phyloP scores from a whole-genome alignment of 2,113 vertebrate species.

The Lagopus leucura region DNA sequence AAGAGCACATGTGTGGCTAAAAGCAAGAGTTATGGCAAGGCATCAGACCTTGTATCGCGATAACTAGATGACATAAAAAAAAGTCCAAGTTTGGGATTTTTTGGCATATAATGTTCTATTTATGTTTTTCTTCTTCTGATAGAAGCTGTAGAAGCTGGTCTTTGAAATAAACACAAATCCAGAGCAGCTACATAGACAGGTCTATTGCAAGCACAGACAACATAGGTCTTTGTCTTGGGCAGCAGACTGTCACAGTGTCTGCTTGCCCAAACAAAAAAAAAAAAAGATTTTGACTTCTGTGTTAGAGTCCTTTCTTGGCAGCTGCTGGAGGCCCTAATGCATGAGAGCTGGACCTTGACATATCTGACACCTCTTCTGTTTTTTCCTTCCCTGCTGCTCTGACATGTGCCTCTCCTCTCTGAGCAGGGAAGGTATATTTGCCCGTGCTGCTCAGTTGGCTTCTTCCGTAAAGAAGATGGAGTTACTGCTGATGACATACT shows the following conservation, averaged over 20 bases:
- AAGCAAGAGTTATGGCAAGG: not conserved
- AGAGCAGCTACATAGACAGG: not conserved
- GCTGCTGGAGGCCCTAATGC: not conserved
- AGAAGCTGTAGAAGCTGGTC: not conserved
- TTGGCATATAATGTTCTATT: not conserved
- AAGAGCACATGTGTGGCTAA: not conserved
- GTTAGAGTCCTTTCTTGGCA: not conserved
- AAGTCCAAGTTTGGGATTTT: not conserved
- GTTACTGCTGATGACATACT: not conserved
- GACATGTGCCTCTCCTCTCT: not conserved
- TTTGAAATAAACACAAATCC: not conserved
- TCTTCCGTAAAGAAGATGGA: not conserved
- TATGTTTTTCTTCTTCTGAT: not conserved
- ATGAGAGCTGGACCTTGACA: not conserved
- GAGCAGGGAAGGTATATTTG: not conserved
- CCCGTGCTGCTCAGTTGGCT: not conserved
- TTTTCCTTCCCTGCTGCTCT: not conserved
- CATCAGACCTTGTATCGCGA: not conserved
- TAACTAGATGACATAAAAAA: not conserved
- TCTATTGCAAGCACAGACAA: not conserved
- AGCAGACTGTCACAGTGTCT: not conserved
- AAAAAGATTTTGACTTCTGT: not conserved
- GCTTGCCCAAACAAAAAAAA: not conserved
- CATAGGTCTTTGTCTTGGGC: not conserved
- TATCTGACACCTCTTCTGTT: not conserved